These are phyloP conservation scores for Drosophila nigrodunni DNA, from an alignment of 1,140 invertebrate genomes.

Conservation along the genomic window DNA sequence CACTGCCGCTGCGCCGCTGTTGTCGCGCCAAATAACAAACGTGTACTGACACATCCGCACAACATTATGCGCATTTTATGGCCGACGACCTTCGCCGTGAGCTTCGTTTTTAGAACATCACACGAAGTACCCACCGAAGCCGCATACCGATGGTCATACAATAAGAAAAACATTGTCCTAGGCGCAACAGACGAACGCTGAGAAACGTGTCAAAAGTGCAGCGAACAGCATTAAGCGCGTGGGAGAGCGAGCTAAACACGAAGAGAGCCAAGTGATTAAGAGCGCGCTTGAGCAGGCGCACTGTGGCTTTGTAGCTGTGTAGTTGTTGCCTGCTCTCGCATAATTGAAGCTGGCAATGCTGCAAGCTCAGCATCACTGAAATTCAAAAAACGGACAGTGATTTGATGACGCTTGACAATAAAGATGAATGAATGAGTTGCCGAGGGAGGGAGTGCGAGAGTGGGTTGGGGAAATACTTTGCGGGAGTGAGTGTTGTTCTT, in stretches of 20 bases:
- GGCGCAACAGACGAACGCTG: slow-evolving; percentile 68
- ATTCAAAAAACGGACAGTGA: slow-evolving; percentile 51
- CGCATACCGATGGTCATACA: slow-evolving; percentile 40
- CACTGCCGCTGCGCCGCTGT: slow-evolving; percentile 34
- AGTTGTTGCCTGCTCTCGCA: not conserved
- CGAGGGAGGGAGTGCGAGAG: not conserved
- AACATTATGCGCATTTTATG: slow-evolving; percentile 84
- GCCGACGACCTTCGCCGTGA: slow-evolving; percentile 63
- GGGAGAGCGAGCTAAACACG: slow-evolving; percentile 13
- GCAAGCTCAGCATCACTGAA: slow-evolving; percentile 12
- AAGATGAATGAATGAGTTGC: slow-evolving; percentile 16
- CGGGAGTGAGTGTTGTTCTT: not conserved
- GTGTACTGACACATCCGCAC: slow-evolving; percentile 80
- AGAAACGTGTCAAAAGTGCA: slow-evolving; percentile 46
- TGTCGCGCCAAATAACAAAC: slow-evolving; percentile 79
- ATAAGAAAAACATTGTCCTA: slow-evolving; percentile 77
- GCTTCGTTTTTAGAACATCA: slow-evolving; percentile 70
- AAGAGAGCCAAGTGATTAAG: slow-evolving; percentile 1
- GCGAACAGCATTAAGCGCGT: slow-evolving; percentile 30
- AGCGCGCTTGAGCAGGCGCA: slow-evolving; percentile 61
- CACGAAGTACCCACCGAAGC: slow-evolving; percentile 11
- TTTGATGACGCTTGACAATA: slow-evolving; percentile 21
- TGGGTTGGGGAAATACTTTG: not conserved
- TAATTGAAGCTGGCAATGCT: slow-evolving; percentile 63
- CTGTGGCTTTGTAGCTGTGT: not conserved